Base-by-base conservation (phyloP, 1,140 invertebrate species). In the Chrysomallon squamiferum region DNA sequence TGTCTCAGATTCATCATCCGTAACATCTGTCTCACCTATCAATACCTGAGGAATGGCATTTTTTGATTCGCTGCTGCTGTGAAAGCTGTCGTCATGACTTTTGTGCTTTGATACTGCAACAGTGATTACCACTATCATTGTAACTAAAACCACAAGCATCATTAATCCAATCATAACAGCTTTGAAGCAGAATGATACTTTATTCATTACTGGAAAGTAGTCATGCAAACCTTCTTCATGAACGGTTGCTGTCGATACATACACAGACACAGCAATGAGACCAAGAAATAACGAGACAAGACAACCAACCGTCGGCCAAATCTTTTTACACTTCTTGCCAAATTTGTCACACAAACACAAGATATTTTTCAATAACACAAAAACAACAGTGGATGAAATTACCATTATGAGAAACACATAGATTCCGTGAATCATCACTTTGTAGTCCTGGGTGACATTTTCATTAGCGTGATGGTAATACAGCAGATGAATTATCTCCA, bases 401-500 rank as follows among this genome's bases (percentile, higher is more conserved):
- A 69, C 62, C 11, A 69, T 64, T 30, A 76, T 27, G 15, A 82
- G 61, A 22, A 77, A 74, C 47, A 80, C 43, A 65, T 79, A 80
- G 13, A 79, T 11, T 49, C 72, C 66, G 27, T 72, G 66, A 43
- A 68, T 72, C 30, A 68, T 65, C 35, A 71, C 72, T 13, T 72
- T 74, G 57, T 75, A 69, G 63, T 68, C 63, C 15, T 54, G 49
- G 22, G 32, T 45, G 0, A 63, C 62, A 35, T 72, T 62, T 15
- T 29, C 13, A 20, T 69, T 49, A 4, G 57, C 59, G 68, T 75
- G 66, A 33, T 77, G 74, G 63, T 74, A 75, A 29, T 68, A 49
- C 22, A 79, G 61, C 5, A 82, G 71, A 54, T 72, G 71, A 32
- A 62, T 56, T 7, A 82, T 70, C 60, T 82, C 78, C 58, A 78